A percentile compares a stretch with the other conserved stretches of the same genome.
These are phyloP conservation scores for Pristis pectinata DNA, from an alignment of 2,797 vertebrate species.

Conservation along the genomic window DNA sequence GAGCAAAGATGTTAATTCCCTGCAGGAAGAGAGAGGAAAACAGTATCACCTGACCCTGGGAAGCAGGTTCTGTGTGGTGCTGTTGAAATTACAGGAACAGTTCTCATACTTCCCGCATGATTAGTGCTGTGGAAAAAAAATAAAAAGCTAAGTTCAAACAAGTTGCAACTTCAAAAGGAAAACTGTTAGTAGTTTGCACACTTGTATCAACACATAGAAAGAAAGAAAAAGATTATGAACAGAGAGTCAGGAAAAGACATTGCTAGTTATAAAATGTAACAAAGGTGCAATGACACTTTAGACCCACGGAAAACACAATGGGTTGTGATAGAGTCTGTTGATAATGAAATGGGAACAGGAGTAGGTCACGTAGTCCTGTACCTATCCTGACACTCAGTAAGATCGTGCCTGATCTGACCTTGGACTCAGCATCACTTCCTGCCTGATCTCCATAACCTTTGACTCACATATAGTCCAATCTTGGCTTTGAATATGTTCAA, in stretches of 20 bases:
- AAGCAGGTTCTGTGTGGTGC: background rate
- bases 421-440: too few relatives aligned
- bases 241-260: background rate
- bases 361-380: too few relatives aligned
- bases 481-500: too few relatives aligned
- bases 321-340: background rate
- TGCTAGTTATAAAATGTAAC: background rate
- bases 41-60: background rate
- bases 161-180: background rate
- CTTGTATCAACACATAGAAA: background rate
- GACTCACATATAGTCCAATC: too few relatives aligned
- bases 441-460: too few relatives aligned
- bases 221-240: background rate
- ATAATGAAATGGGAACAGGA: too few relatives aligned
- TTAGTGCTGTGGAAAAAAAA: background rate
- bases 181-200: background rate
- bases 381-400: too few relatives aligned
- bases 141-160: background rate
- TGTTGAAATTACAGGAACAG: background rate
- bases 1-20: background rate
- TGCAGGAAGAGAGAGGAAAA: background rate
- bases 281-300: background rate
- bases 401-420: too few relatives aligned
- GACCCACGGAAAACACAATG: background rate
- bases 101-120: background rate